Conservation (phyloP, 2,797 vertebrate species). For the Margarornis squamiger region DNA sequence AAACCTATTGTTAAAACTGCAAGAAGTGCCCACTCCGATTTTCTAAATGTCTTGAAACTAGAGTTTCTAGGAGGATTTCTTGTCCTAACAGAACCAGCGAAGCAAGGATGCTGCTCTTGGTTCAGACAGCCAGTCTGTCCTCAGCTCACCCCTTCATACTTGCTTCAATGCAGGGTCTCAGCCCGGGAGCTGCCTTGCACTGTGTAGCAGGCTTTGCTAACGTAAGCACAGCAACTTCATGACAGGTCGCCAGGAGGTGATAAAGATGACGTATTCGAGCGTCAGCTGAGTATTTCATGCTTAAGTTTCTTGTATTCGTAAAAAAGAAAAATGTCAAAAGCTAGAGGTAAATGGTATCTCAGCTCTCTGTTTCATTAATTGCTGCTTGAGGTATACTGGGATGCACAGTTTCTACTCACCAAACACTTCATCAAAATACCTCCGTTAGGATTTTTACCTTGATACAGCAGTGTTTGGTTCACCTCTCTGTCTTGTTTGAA, state of each 20-base stretch:
- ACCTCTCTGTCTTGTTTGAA: neutral
- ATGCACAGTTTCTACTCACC: neutral
- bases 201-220: neutral
- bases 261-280: neutral
- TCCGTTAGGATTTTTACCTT: neutral
- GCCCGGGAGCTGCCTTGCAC: neutral
- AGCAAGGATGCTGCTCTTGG: neutral
- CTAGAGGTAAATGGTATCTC: neutral
- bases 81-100: neutral
- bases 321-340: neutral
- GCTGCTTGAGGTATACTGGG: neutral
- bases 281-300: neutral
- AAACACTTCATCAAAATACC: neutral
- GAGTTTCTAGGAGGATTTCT: neutral
- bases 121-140: neutral
- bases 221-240: neutral
- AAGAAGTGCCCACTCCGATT: neutral
- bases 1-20: neutral
- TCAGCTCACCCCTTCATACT: conserved; percentile 10
- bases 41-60: neutral
- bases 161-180: neutral
- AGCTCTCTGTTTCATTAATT: neutral
- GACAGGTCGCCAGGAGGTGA: neutral
- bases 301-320: neutral
- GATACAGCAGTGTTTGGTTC: neutral